Base-by-base conservation (phyloP, 1,140 invertebrate species). In the Acromyrmex heyeri region DNA sequence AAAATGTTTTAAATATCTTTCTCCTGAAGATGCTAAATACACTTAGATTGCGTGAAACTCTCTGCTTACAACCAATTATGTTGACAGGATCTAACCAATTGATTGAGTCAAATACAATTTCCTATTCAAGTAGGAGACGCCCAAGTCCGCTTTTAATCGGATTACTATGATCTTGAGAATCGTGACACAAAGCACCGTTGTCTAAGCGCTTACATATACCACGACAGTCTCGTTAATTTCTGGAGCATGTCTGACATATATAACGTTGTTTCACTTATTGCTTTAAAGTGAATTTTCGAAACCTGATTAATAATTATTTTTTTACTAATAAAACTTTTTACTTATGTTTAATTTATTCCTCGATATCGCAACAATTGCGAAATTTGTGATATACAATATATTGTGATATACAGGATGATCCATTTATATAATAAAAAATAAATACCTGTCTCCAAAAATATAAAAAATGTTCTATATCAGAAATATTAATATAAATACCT, bases 111-210 rank as follows among this genome's bases (percentile, higher is more conserved):
- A 83, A 73, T 73, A 8, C 79, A 27, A 73, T 61, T 38, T 72
- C 53, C 14, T 18, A 38, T 75, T 50, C 38, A 18, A 82, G 21
- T 67, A 72, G 16, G 14, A 38, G 69, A 4, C 70, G 21, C 14
- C 73, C 24, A 30, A 57, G 21, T 44, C 48, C 34, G 82, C 73
- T 78, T 79, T 76, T 79, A 76, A 78, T 77, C 82, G 59, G 62
- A 83, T 83, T 83, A 83, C n/a, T 24, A 75, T 61, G 69, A 83
- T 83, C 69, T 83, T 57, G 79, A 83, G 79, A 57, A 83, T 82
- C 44, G 55, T 30, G n/a, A 59, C 38, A 62, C 59, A 61, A 83
- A 83, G 24, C 69, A 48, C 14, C 18, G 21, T 61, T 75, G 27
- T 83, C 55, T 83, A 75, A 83, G 38, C 24, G 21, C 6, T 27